These are phyloP conservation scores for Neoscelio sp. DNA, from an alignment of 2,888 invertebrate genomes.

Conservation along the genomic window DNA sequence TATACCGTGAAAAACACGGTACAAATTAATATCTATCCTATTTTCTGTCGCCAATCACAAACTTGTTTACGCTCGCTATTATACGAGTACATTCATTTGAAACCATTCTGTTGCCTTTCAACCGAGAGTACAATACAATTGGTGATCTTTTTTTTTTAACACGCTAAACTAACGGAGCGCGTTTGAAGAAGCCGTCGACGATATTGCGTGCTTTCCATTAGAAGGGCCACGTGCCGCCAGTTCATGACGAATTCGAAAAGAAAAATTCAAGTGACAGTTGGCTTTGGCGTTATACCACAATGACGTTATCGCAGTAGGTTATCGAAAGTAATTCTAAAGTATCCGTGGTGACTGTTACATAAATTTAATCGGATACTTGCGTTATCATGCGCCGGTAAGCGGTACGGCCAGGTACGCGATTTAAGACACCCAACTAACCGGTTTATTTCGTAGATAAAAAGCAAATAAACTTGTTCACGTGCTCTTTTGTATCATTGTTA, in stretches of 20 bases:
- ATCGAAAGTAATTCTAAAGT: slow-evolving; percentile 67
- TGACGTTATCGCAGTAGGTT: slow-evolving; percentile 67
- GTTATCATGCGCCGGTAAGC: slow-evolving; percentile 68
- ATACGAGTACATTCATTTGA: too few species aligned
- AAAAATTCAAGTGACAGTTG: slow-evolving; percentile 42
- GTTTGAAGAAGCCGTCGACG: neutral
- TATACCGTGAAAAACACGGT: neutral
- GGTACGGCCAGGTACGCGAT: slow-evolving; percentile 70
- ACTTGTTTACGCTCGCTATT: too few species aligned
- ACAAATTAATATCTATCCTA: too few species aligned
- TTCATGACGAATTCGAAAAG: slow-evolving; percentile 18
- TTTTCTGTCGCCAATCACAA: neutral
- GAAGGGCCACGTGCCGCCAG: slow-evolving; percentile 37
- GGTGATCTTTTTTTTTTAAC: too few species aligned
- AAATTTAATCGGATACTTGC: slow-evolving; percentile 77
- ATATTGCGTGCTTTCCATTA: slow-evolving; percentile 23
- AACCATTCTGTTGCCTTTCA: too few species aligned
- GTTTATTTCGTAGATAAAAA: slow-evolving; percentile 67
- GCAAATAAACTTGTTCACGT: slow-evolving; percentile 57
- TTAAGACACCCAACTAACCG: slow-evolving; percentile 66
- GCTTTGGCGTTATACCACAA: slow-evolving; percentile 39
- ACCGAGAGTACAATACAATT: too few species aligned
- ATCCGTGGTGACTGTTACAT: slow-evolving; percentile 75
- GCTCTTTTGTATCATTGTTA: slow-evolving; percentile 63
- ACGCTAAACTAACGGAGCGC: too few species aligned